Evolutionary conservation across 2,113 vertebrate species (phyloP).

Genomic region (Vidua macroura): DNA sequence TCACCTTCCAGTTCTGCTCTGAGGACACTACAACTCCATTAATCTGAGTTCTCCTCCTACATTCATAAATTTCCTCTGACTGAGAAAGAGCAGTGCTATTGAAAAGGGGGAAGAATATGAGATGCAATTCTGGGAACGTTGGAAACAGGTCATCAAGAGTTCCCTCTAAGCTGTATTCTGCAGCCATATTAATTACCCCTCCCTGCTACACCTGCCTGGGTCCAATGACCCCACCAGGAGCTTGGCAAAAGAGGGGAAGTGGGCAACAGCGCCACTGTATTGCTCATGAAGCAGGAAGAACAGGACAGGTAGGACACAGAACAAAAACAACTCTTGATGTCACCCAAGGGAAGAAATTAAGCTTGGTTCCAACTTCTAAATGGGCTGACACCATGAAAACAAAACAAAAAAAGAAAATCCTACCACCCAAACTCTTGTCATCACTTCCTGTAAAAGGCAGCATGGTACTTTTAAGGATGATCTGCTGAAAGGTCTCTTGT

Average conservation of each 20-base stretch:
- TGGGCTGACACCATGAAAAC: neutral
- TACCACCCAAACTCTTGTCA: neutral
- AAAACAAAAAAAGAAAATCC: neutral
- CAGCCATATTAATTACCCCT: fast-evolving
- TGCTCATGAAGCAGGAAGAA: neutral
- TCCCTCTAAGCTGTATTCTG: neutral
- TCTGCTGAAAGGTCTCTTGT: neutral
- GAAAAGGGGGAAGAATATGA: neutral
- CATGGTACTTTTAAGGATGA: neutral
- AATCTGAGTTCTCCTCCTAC: neutral
- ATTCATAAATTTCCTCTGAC: neutral
- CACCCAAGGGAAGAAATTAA: neutral
- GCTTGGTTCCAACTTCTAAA: neutral
- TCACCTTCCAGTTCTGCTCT: neutral
- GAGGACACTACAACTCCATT: neutral
- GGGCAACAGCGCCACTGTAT: too few relatives aligned
- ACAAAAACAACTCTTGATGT: neutral
- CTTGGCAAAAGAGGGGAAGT: neutral
- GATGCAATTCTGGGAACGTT: neutral
- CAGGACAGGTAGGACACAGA: neutral
- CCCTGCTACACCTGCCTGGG: neutral
- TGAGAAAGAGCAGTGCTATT: neutral
- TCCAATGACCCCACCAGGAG: neutral
- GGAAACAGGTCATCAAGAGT: neutral
- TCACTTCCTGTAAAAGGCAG: neutral